Conservation (phyloP, 2,113 vertebrate genomes). For the Chroicocephalus ridibundus region DNA sequence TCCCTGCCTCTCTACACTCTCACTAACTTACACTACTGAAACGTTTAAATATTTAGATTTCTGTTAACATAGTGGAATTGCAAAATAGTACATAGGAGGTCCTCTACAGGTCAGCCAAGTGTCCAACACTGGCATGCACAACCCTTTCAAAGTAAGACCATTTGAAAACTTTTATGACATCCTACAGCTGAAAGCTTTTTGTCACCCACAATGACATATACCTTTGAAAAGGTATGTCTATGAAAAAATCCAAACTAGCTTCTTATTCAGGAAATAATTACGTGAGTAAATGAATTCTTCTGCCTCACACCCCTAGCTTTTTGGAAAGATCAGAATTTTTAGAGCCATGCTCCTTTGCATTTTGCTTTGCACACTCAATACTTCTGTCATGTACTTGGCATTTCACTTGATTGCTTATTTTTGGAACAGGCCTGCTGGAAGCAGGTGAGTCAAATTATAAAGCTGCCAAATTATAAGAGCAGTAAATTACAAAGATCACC, state of each 20-base stretch:
- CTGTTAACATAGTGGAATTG: not conserved
- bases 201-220: accelerated
- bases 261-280: not conserved
- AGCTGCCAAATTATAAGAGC: not conserved
- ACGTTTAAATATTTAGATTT: not conserved
- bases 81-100: not conserved
- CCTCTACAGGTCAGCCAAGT: not conserved
- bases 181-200: not conserved
- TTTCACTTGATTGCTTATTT: not conserved
- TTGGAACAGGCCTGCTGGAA: not conserved
- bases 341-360: not conserved
- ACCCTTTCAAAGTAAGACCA: not conserved
- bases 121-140: not conserved
- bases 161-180: not conserved
- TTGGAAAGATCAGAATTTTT: not conserved
- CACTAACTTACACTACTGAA: not conserved
- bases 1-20: not conserved
- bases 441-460: not conserved
- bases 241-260: not conserved
- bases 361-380: not conserved
- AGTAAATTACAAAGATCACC: not conserved
- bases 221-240: not conserved
- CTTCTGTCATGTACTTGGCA: not conserved
- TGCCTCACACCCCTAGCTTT: accelerated
- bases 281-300: not conserved